Conservation (phyloP, 2,797 vertebrate species). For the Hemibagrus guttatus region DNA sequence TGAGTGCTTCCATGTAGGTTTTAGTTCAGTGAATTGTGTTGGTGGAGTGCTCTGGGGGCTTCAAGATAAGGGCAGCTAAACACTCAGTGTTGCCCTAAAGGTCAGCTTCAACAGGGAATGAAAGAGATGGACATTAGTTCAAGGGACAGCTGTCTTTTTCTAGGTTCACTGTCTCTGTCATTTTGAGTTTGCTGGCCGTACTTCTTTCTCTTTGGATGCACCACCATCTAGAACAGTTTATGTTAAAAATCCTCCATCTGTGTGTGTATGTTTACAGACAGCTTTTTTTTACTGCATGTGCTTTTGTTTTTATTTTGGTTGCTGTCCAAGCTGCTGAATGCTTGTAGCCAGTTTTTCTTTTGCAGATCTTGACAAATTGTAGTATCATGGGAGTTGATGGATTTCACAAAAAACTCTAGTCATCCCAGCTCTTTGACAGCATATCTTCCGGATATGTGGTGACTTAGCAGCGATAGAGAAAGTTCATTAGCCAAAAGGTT, state of each 20-base stretch:
- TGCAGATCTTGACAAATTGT: neutral
- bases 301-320: constrained; percentile 12
- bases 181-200: neutral
- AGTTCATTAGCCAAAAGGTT: neutral
- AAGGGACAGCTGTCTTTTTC: neutral
- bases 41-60: neutral
- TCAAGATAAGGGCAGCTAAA: neutral
- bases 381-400: neutral
- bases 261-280: neutral
- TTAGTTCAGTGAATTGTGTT: constrained; percentile 1
- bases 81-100: neutral
- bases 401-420: neutral
- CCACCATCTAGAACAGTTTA: neutral
- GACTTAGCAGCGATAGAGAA: neutral
- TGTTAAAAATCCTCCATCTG: neutral
- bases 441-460: neutral
- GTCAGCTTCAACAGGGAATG: neutral
- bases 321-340: neutral
- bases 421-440: neutral
- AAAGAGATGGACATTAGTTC: neutral
- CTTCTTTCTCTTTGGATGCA: constrained; percentile 3
- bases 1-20: neutral
- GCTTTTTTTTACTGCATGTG: constrained; percentile 2
- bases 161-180: neutral
- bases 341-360: neutral